These are phyloP conservation scores for Pygoscelis antarcticus DNA, from an alignment of 2,113 vertebrate genomes.

Conservation along the genomic window DNA sequence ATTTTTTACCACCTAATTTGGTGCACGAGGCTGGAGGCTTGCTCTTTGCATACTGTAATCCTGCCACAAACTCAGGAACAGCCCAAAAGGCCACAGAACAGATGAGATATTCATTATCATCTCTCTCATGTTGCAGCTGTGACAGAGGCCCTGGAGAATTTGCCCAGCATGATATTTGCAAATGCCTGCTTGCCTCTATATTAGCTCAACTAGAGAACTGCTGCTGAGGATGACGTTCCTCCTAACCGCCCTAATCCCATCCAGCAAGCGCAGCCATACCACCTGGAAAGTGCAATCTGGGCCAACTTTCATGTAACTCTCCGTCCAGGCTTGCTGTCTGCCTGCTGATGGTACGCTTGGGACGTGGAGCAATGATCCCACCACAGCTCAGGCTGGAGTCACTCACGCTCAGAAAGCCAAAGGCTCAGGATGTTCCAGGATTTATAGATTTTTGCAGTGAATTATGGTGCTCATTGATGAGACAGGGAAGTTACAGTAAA, in stretches of 20 bases:
- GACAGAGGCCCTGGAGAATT: constrained; percentile 36
- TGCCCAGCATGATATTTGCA: background rate
- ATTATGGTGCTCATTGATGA: constrained; percentile 41
- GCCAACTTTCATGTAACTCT: constrained; percentile 3
- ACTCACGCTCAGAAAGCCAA: background rate
- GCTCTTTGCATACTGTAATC: constrained; percentile 4
- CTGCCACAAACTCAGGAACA: background rate
- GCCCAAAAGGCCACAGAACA: background rate
- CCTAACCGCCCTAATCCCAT: background rate
- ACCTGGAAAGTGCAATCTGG: background rate
- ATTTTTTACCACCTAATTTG: constrained; percentile 55
- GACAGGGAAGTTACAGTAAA: constrained; percentile 47
- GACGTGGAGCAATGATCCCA: background rate
- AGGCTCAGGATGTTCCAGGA: constrained; percentile 38
- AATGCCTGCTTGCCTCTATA: background rate
- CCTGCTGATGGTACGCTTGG: background rate
- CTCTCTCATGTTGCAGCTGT: constrained; percentile 45
- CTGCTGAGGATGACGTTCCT: background rate
- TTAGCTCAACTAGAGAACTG: background rate
- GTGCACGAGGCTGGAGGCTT: constrained; percentile 20
- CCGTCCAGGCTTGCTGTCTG: constrained; percentile 25
- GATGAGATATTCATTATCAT: constrained; percentile 34
- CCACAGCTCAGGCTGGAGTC: background rate
- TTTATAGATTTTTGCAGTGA: constrained; percentile 59
- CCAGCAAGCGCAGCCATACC: background rate